phyloP scores from a whole-genome alignment of 2,888 invertebrate species.

The Synanthedon tipuliformis region DNA sequence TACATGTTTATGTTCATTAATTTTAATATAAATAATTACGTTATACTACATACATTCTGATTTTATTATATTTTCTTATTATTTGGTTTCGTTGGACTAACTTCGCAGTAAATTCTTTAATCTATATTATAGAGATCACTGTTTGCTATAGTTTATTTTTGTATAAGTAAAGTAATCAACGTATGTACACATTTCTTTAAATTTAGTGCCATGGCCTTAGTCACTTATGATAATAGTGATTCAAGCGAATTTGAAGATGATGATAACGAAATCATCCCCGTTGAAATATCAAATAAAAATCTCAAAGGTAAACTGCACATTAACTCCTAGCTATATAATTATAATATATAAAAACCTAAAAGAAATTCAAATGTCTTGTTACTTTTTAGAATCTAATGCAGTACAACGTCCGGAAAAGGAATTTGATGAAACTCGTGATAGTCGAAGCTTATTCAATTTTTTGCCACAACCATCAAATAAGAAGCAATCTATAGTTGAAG shows the following conservation, averaged over 20 bases:
- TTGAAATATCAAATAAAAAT: conserved; percentile 24
- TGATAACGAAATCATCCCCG: conserved; percentile 18
- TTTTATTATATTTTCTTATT: too few species aligned
- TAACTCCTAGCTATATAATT: not conserved
- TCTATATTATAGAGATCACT: too few species aligned
- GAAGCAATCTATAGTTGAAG: conserved; percentile 50
- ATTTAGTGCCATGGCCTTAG: conserved; percentile 65
- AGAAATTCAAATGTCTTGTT: not conserved
- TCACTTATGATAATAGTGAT: conserved; percentile 72
- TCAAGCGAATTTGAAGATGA: conserved; percentile 51
- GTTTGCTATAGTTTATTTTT: too few species aligned
- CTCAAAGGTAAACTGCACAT: conserved; percentile 16
- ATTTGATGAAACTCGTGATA: conserved; percentile 5
- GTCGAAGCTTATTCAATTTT: conserved; percentile 34
- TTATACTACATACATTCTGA: too few species aligned
- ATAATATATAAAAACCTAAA: too few species aligned
- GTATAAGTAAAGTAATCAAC: too few species aligned
- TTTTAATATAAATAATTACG: not conserved
- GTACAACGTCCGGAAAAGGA: conserved; percentile 1
- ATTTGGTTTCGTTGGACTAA: too few species aligned
- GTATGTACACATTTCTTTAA: too few species aligned
- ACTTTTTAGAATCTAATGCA: not conserved
- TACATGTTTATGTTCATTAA: not conserved
- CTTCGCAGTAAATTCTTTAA: too few species aligned
- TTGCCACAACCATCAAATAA: conserved; percentile 64